Evolutionary conservation across 2,888 invertebrate genomes (phyloP).

Genomic region (Tridacna crocea): DNA sequence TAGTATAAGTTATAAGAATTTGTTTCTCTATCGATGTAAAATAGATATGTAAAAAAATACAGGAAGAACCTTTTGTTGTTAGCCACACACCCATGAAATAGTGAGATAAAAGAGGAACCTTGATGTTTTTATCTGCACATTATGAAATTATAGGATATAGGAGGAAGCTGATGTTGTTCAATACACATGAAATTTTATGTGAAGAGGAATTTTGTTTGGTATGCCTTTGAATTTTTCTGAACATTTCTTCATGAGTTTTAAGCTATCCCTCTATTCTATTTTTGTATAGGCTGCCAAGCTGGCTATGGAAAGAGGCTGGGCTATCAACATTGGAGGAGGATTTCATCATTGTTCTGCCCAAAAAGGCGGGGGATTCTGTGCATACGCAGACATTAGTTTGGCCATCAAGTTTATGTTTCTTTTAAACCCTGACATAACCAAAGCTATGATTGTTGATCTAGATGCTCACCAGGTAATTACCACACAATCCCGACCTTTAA

Average conservation of each 20-base stretch:
- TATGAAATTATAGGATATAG: neutral
- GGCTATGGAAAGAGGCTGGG: constrained; percentile 93
- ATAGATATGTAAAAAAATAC: no score
- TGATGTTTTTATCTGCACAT: neutral
- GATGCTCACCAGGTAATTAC: constrained; percentile 93
- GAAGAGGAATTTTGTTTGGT: no score
- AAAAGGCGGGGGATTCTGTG: constrained; percentile 94
- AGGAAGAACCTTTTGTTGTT: no score
- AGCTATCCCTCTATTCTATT: neutral
- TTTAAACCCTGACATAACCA: constrained; percentile 84
- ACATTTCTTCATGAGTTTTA: no score
- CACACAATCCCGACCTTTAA: neutral
- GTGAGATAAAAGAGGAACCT: no score
- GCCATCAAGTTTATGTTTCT: constrained; percentile 89
- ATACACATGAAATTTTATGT: no score
- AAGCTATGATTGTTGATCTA: constrained; percentile 93
- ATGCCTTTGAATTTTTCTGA: no score
- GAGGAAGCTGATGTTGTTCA: no score
- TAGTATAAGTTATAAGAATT: no score
- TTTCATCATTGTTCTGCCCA: constrained; percentile 94
- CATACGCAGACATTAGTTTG: constrained; percentile 94
- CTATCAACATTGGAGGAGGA: constrained; percentile 95
- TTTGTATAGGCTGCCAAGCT: constrained; percentile 89
- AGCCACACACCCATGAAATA: no score
- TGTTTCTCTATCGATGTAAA: no score